Percentiles rank a stretch among this genome's conserved stretches.
Evolutionary conservation across 2,113 vertebrate species (phyloP).

Genomic region (Donacobius atricapilla): DNA sequence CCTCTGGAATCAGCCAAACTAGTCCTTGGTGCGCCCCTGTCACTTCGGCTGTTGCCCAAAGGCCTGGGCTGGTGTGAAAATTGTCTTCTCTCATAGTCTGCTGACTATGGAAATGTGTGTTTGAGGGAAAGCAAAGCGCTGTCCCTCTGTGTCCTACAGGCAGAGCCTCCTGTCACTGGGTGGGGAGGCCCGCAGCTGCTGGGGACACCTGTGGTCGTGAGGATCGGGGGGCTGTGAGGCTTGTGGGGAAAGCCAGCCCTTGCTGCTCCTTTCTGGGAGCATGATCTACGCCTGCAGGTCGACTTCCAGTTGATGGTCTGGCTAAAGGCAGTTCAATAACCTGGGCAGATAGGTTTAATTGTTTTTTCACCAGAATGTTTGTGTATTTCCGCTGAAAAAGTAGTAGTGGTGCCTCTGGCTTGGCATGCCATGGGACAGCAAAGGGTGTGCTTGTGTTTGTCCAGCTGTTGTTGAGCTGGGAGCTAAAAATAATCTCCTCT

Average conservation of each 20-base stretch:
- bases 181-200: not conserved
- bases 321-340: not conserved
- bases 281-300: not conserved
- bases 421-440: fast-evolving
- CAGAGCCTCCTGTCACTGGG: fast-evolving
- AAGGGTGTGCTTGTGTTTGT: not conserved
- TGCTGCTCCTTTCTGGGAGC: not conserved
- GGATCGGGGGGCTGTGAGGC: fast-evolving
- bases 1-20: not conserved
- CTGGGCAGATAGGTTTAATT: not conserved
- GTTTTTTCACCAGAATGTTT: not conserved
- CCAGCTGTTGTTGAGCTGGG: not conserved
- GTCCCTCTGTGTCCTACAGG: not conserved
- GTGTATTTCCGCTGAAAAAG: not conserved
- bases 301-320: fast-evolving
- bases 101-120: fast-evolving
- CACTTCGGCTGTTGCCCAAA: fast-evolving
- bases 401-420: not conserved
- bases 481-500: not conserved
- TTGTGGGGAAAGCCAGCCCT: fast-evolving
- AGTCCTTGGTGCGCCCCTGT: not conserved
- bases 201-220: not conserved
- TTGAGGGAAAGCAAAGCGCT: not conserved
- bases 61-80: fast-evolving
- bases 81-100: not conserved